Evolutionary conservation across 2,113 vertebrate species (phyloP).

Genomic region (Ifrita kowaldi): DNA sequence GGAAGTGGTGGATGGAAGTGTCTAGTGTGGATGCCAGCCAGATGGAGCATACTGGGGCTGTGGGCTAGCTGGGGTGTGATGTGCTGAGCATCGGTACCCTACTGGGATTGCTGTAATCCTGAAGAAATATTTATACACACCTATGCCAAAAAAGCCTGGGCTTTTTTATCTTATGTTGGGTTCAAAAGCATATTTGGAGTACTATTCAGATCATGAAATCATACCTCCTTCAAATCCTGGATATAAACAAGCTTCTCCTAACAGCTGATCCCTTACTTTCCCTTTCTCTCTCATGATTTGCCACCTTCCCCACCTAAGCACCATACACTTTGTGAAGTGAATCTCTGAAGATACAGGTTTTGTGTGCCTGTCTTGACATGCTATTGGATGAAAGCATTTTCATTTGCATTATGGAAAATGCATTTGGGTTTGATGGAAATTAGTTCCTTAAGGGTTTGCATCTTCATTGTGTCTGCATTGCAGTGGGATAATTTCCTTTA

Average conservation of each 20-base stretch:
- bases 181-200: not conserved
- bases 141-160: not conserved
- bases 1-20: not conserved
- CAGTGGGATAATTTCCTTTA: not conserved
- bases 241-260: not conserved
- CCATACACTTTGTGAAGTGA: not conserved
- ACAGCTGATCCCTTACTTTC: not conserved
- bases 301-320: not conserved
- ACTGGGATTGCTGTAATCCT: not conserved
- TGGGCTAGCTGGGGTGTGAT: not conserved
- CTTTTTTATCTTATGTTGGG: not conserved
- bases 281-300: not conserved
- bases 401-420: not conserved
- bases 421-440: not conserved
- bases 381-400: not conserved
- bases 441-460: not conserved
- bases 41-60: not conserved
- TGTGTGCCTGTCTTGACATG: not conserved
- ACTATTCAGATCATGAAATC: not conserved
- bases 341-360: not conserved
- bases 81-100: not conserved
- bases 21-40: not conserved
- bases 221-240: not conserved
- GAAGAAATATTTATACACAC: not conserved
- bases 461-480: not conserved